phyloP scores from a whole-genome alignment of 2,888 invertebrate species.

The Agrenia bidenticulata region DNA sequence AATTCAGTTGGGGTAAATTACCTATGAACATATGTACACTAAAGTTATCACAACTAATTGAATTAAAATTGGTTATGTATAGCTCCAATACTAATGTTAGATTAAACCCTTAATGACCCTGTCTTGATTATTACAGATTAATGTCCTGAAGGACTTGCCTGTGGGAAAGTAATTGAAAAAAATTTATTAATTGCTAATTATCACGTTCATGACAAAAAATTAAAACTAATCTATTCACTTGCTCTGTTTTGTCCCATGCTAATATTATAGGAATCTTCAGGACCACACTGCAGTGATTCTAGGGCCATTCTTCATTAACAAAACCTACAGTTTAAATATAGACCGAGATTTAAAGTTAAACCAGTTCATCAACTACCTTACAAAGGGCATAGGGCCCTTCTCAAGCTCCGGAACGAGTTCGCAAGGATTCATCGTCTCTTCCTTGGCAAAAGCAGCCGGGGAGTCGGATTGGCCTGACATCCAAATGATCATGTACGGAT shows the following conservation, averaged over 20 bases:
- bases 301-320: slow-evolving; percentile 43
- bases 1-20: slow-evolving; percentile 34
- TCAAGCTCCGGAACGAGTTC: slow-evolving; percentile 36
- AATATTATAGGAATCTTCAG: slow-evolving; percentile 42
- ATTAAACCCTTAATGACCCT: too few relatives aligned
- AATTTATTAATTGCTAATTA: too few relatives aligned
- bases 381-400: slow-evolving; percentile 36
- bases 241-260: slow-evolving; percentile 28
- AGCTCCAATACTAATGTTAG: too few relatives aligned
- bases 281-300: slow-evolving; percentile 41
- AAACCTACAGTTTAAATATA: slow-evolving; percentile 30
- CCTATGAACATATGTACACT: too few relatives aligned
- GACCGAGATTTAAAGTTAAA: slow-evolving; percentile 40
- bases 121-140: background rate
- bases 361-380: slow-evolving; percentile 29
- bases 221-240: too few relatives aligned
- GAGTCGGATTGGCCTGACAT: slow-evolving; percentile 48
- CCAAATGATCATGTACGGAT: slow-evolving; percentile 33
- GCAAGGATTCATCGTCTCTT: slow-evolving; percentile 40
- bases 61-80: too few relatives aligned
- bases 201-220: too few relatives aligned
- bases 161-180: slow-evolving; percentile 8
- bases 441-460: slow-evolving; percentile 39
- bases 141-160: background rate
- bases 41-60: background rate